Percentiles rank a stretch among this genome's conserved stretches.
Conservation (phyloP, 92 coral and sea anemone genomes). For the Parazoanthus darwini region DNA sequence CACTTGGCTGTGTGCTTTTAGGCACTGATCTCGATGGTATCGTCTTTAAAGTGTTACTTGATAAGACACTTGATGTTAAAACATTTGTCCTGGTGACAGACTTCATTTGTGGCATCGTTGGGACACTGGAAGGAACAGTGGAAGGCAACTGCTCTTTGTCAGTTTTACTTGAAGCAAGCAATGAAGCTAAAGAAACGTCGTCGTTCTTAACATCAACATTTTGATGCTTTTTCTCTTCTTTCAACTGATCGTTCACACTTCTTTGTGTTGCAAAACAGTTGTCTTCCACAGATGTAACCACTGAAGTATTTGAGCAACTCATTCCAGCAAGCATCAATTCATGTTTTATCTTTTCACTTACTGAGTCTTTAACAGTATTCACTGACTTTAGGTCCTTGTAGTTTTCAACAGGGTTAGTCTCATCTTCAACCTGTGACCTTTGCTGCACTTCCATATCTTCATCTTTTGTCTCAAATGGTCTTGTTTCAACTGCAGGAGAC, state of each 20-base stretch:
- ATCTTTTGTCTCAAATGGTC: neutral
- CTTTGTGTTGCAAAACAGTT: neutral
- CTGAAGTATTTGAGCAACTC: constrained; percentile 15
- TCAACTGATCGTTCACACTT: neutral
- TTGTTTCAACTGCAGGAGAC: neutral
- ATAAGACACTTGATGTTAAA: neutral
- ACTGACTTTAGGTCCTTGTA: neutral
- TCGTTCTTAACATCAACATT: neutral
- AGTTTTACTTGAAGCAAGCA: constrained; percentile 5
- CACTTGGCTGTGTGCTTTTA: neutral
- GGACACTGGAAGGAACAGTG: neutral
- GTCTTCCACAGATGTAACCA: constrained; percentile 9
- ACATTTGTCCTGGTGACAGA: neutral
- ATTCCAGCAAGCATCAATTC: neutral
- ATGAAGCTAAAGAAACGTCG: neutral
- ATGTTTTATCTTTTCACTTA: neutral
- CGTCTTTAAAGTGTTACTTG: constrained; percentile 16
- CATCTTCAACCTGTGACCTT: neutral
- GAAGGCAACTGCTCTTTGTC: neutral
- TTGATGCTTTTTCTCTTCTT: constrained; percentile 9
- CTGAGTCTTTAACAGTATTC: neutral
- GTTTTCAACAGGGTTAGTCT: neutral
- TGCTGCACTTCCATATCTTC: constrained; percentile 9
- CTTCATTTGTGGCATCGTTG: neutral
- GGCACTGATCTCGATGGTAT: neutral